phyloP scores from a whole-genome alignment of 2,797 vertebrate genomes.

The Ammospiza maritima region DNA sequence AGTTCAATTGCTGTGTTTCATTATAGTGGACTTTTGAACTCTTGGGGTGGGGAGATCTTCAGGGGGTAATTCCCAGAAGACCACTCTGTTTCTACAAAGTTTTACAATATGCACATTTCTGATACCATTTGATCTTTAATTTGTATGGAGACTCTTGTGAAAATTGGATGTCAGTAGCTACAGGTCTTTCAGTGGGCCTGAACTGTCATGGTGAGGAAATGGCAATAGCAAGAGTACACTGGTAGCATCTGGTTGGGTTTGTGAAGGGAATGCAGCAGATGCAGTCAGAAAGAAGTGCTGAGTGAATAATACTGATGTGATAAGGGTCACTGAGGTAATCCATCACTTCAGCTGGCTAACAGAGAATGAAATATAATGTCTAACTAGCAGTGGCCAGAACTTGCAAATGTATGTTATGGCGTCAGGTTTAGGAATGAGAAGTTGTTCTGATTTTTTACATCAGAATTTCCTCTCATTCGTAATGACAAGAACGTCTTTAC shows the following conservation, averaged over 20 bases:
- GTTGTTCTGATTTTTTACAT: not conserved
- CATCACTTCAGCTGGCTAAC: not conserved
- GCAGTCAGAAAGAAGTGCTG: not conserved
- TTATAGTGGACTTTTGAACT: not conserved
- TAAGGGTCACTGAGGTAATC: not conserved
- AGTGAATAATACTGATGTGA: not conserved
- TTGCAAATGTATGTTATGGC: not conserved
- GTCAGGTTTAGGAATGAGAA: not conserved
- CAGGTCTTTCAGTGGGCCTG: not conserved
- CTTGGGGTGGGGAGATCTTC: not conserved
- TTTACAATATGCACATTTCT: not conserved
- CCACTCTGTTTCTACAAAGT: not conserved
- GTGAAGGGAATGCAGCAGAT: not conserved
- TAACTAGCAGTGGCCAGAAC: not conserved
- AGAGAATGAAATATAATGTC: not conserved
- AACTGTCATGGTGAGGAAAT: not conserved
- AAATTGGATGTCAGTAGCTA: not conserved
- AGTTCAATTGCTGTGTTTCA: not conserved
- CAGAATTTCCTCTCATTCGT: no score
- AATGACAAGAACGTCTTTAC: not conserved
- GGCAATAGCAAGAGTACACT: not conserved
- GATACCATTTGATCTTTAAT: not conserved
- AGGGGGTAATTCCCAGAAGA: not conserved
- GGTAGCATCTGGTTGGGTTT: not conserved
- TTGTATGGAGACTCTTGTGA: not conserved